Percentiles rank a stretch among this genome's conserved stretches.
phyloP scores from a whole-genome alignment of 2,113 vertebrate genomes.

The Leptobrachium leishanense region DNA sequence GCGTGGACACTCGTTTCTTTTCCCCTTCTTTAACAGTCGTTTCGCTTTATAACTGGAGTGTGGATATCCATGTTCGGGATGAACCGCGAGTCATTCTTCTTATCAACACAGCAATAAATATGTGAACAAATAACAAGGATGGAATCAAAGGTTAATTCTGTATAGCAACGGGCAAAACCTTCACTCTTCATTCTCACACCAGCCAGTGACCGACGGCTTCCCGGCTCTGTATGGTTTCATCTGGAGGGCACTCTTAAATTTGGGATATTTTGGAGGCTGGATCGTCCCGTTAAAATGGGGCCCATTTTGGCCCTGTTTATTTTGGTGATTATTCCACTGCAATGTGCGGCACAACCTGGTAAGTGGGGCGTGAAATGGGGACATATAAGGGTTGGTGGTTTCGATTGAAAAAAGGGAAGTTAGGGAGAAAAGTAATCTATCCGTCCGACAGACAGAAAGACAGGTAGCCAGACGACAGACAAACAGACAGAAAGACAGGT shows the following conservation, averaged over 20 bases:
- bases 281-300: constrained; percentile 20
- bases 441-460: no score
- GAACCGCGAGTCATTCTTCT: constrained; percentile 7
- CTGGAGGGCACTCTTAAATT: background rate
- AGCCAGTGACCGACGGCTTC: background rate
- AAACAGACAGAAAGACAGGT: no score
- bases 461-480: no score
- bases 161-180: background rate
- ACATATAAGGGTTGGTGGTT: background rate
- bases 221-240: background rate
- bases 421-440: no score
- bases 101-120: constrained; percentile 42
- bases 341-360: constrained; percentile 31
- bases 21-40: no score
- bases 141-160: constrained; percentile 45
- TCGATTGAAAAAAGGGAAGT: no score
- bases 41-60: background rate
- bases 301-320: constrained; percentile 31
- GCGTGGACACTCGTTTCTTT: no score
- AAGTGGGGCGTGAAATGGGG: no score
- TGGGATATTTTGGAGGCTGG: constrained; percentile 4
- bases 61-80: background rate
- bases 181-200: background rate
- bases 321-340: constrained; percentile 13
- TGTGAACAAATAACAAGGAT: constrained; percentile 42